Base-by-base conservation (phyloP, 2,797 vertebrate species). In the Ptychobarbus kaznakovi region DNA sequence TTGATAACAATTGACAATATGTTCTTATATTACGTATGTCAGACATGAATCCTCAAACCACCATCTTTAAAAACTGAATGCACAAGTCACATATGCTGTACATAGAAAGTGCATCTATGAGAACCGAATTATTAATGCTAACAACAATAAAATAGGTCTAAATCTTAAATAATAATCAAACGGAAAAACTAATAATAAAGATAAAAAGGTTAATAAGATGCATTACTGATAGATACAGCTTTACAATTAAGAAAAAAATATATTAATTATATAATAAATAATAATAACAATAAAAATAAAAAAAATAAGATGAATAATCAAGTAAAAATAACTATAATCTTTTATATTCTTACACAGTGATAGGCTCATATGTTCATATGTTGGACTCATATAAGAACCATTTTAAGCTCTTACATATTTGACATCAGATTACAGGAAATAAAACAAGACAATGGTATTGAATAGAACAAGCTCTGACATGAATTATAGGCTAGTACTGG, bases 391-490 rank as follows among this genome's bases (percentile, higher is more conserved):
- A 44, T 25, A 44, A 42, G 22, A 72, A 42, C 22, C 40, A n/a
- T 68, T 22, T 49, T 51, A 22, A 81, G 40, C 32, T 32, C 25
- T 18, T 15, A 61, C 35, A 15, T 4, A 61, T 6, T 6, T 68
- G 6, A 51, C 20, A 13, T 72, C 7, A 16, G 12, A 35, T 42
- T 61, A 82, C 38, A 44, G 25, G 51, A 82, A 63, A 82, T 74
- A 65, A 82, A 73, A 73, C 38, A 35, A n/a, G 15, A 10, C 80
- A 35, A 12, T 22, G 6, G 5, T 1, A n/a, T n/a, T n/a, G 0
- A 69, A 69, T 20, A 69, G 18, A 82, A 82, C 56, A 49, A n/a
- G 70, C 51, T 74, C 22, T 20, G 42, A 51, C 20, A 18, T 65
- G 28, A 66, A 65, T 40, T 65, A 38, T 12, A 11, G 42, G 42